These are phyloP conservation scores for Temnothorax longispinosus DNA, from an alignment of 1,140 invertebrate genomes.

Conservation along the genomic window DNA sequence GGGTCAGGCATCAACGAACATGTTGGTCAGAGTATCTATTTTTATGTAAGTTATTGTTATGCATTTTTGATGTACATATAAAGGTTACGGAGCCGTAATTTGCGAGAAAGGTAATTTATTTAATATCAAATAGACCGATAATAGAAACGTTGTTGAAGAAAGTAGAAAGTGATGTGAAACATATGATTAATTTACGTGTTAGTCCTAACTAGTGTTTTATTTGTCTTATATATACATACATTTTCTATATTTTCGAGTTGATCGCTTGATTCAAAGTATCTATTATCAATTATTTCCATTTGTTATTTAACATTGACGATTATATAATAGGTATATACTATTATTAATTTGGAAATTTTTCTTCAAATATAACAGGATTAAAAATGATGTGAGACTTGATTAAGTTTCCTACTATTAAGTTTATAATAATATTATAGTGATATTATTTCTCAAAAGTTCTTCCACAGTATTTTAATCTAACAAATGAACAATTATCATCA, in stretches of 20 bases:
- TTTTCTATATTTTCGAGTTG: not conserved
- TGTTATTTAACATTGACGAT: not conserved
- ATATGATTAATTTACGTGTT: constrained; percentile 1
- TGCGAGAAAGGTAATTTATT: constrained; percentile 12
- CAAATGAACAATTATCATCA: not conserved
- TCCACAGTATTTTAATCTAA: not conserved
- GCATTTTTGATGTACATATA: not conserved
- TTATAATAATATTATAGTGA: not conserved
- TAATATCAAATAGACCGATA: constrained; percentile 34
- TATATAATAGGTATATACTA: not conserved
- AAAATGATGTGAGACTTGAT: not conserved
- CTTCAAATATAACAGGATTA: not conserved
- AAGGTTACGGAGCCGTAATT: not conserved
- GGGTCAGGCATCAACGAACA: constrained; percentile 28
- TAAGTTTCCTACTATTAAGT: not conserved
- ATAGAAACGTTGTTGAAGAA: constrained; percentile 44
- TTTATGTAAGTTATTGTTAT: not conserved
- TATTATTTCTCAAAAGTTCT: not conserved
- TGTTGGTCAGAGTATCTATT: constrained; percentile 13
- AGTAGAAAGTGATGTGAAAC: constrained; percentile 43
- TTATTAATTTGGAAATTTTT: not conserved
- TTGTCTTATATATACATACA: not conserved
- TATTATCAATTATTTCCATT: not conserved
- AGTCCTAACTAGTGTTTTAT: not conserved
- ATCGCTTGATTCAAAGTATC: not conserved